Evolutionary conservation across 1,140 invertebrate species (phyloP).

Genomic region (Drosophila ficusphila): DNA sequence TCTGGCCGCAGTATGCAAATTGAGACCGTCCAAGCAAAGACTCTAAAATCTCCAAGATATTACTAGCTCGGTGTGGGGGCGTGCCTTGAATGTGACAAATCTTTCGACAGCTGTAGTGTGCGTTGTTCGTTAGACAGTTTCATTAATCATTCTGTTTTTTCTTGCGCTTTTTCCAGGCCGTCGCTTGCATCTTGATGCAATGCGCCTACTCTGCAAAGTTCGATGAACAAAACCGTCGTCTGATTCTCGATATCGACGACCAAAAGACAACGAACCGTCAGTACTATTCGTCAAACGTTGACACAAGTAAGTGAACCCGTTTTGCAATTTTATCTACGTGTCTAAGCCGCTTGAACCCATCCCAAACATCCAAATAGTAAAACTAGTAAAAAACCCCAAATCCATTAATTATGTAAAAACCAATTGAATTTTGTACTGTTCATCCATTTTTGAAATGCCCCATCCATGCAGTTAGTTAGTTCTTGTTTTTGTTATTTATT

Average conservation of each 20-base stretch:
- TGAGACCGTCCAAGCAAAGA: slow-evolving; percentile 12
- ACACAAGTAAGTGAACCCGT: slow-evolving; percentile 86
- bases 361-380: slow-evolving; percentile 13
- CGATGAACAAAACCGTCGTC: slow-evolving; percentile 82
- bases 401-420: slow-evolving; percentile 34
- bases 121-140: slow-evolving; percentile 5
- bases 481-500: slow-evolving; percentile 19
- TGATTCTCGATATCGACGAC: slow-evolving; percentile 88
- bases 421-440: slow-evolving; percentile 8
- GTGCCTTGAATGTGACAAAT: slow-evolving; percentile 51
- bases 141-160: slow-evolving; percentile 29
- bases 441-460: slow-evolving; percentile 19
- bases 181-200: slow-evolving; percentile 82
- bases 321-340: slow-evolving; percentile 42
- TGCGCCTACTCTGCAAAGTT: slow-evolving; percentile 79
- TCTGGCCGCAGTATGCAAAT: slow-evolving; percentile 57
- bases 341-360: slow-evolving; percentile 47
- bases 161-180: slow-evolving; percentile 50
- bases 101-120: slow-evolving; percentile 21
- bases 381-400: slow-evolving; percentile 13
- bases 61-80: slow-evolving; percentile 11
- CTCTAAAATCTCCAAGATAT: slow-evolving; percentile 6
- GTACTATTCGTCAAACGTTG: slow-evolving; percentile 89
- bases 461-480: slow-evolving; percentile 49
- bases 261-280: slow-evolving; percentile 87